Conservation (phyloP, 2,797 vertebrate species). For the Cryptoblepharus egeriae region DNA sequence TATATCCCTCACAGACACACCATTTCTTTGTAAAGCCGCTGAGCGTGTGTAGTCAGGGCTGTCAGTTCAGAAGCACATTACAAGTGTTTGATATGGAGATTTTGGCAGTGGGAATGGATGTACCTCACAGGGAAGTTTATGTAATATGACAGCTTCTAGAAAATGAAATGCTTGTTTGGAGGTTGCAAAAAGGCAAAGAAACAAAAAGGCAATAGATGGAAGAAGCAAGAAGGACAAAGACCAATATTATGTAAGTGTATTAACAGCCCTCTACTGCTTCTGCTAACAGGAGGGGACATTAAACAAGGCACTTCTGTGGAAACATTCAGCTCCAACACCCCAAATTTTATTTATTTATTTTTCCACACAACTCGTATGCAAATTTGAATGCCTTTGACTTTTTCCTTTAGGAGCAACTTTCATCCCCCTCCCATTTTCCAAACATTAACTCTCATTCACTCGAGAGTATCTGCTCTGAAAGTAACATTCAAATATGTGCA, state of each 20-base stretch:
- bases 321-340: background rate
- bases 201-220: conserved; percentile 46
- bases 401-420: background rate
- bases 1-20: conserved; percentile 58
- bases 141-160: conserved; percentile 84
- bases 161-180: conserved; percentile 77
- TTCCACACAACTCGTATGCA: background rate
- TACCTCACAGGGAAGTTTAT: conserved; percentile 80
- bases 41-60: conserved; percentile 68
- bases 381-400: background rate
- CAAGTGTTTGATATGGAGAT: conserved; percentile 75
- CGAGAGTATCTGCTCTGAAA: too few species aligned
- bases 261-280: conserved; percentile 17
- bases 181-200: conserved; percentile 29
- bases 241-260: rapidly evolving
- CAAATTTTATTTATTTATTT: background rate
- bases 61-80: conserved; percentile 62
- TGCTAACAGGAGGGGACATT: background rate
- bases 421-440: too few species aligned
- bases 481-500: too few species aligned
- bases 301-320: background rate
- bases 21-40: conserved; percentile 57
- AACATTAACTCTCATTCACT: too few species aligned
- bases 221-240: conserved; percentile 17
- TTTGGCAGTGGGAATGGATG: conserved; percentile 78